These are phyloP conservation scores for Lepus americanus DNA, from an alignment of 2,113 vertebrate genomes.

Conservation along the genomic window DNA sequence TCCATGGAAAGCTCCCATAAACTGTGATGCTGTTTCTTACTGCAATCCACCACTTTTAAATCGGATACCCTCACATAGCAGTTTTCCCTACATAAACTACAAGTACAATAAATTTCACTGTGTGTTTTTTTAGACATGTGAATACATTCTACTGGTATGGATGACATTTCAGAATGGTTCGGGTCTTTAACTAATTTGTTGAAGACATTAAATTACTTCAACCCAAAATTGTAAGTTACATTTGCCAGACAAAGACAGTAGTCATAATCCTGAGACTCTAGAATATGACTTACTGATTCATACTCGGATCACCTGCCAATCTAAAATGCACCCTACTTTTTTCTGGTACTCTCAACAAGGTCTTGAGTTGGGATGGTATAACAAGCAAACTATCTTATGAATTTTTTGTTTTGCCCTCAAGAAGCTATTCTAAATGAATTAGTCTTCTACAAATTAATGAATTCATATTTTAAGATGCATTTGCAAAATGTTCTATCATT, in stretches of 20 bases:
- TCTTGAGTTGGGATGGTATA: constrained; percentile 57
- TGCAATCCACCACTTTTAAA: constrained; percentile 66
- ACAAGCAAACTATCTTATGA: constrained; percentile 72
- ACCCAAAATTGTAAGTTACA: constrained; percentile 67
- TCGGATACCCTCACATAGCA: constrained; percentile 64
- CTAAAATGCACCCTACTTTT: constrained; percentile 45
- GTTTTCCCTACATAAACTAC: constrained; percentile 62
- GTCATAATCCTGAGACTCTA: constrained; percentile 60
- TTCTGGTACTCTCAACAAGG: constrained; percentile 60
- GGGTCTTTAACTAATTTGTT: constrained; percentile 61
- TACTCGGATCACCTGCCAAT: constrained; percentile 41
- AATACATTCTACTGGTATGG: constrained; percentile 66
- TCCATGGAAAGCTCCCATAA: constrained; percentile 57
- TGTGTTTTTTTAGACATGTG: constrained; percentile 60
- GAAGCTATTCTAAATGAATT: constrained; percentile 80
- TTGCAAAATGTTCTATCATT: constrained; percentile 79
- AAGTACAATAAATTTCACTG: constrained; percentile 72
- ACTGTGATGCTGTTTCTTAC: constrained; percentile 62
- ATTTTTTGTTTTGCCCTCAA: constrained; percentile 76
- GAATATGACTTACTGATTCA: constrained; percentile 58
- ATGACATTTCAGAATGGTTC: constrained; percentile 57
- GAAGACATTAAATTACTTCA: constrained; percentile 68
- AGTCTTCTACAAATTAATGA: constrained; percentile 81
- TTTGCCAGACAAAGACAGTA: constrained; percentile 62
- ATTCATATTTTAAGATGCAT: constrained; percentile 81